Base-by-base conservation (phyloP, 2,888 invertebrate species). In the Drosophila barbarae region DNA sequence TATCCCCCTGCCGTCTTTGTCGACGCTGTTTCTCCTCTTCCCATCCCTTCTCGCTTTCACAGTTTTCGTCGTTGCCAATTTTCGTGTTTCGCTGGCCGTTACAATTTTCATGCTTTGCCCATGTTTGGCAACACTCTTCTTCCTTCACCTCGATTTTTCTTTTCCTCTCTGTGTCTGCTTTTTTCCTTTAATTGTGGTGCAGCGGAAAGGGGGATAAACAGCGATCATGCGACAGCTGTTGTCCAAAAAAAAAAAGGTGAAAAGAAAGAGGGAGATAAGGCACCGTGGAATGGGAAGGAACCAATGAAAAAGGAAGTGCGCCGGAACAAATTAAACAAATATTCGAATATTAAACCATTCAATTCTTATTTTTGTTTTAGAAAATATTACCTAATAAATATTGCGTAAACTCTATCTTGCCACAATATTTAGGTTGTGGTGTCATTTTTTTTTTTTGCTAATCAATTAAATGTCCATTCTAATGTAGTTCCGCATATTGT, bases 81-180 rank as follows among this genome's bases (percentile, higher is more conserved):
- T 54, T 70, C 57, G 47, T 72, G 51, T 65, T 65, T 49, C 47
- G 32, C 60, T 66, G 67, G 58, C 44, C 46, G 66, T 67, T 67
- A 67, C 66, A 66, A 66, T 67, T 67, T 66, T 66, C 50, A 42
- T 66, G 44, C 51, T 61, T 54, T 65, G 35, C 21, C 32, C 59
- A 68, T 77, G 69, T 71, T 80, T 71, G 69, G 65, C 69, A 77
- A 71, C 73, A 77, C 67, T 9, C 36, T 71, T 71, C 68, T 69
- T 35, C 32, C 38, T 35, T 36, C 30, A 7, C 12, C 30, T 13
- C 28, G 30, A 34, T 26, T 23, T 41, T 26, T 38, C 39, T 46
- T 47, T 69, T 66, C 60, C 59, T 51, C 46, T 42, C 30, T 28
- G 23, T 21, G 28, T 56, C 30, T 36, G 30, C 9, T 53, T 21